phyloP scores from a whole-genome alignment of 2,797 vertebrate genomes.

The Premnoplex brunnescens region DNA sequence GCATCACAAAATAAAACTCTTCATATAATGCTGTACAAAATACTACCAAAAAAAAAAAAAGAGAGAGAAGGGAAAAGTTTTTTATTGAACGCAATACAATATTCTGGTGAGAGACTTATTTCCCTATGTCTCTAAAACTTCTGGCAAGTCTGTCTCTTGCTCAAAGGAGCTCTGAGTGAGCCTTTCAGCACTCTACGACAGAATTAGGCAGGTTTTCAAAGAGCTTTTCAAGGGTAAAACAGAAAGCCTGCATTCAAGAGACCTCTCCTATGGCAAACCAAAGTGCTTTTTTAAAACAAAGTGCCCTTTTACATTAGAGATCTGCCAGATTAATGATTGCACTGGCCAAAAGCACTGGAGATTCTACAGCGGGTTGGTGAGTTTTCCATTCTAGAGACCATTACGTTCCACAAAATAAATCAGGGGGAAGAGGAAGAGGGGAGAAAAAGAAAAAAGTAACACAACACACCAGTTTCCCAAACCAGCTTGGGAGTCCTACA shows the following conservation, averaged over 20 bases:
- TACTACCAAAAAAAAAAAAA: not conserved
- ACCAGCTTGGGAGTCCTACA: not conserved
- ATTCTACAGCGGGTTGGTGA: not conserved
- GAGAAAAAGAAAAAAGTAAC: not conserved
- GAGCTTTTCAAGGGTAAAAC: constrained; percentile 42
- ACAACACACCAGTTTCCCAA: not conserved
- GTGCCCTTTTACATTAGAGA: not conserved
- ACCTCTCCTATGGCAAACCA: not conserved
- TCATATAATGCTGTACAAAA: not conserved
- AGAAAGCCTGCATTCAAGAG: constrained; percentile 48
- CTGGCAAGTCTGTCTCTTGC: not conserved
- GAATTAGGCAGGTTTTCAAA: constrained; percentile 32
- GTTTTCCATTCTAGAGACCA: not conserved
- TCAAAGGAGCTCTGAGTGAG: not conserved
- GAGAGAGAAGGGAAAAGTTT: not conserved
- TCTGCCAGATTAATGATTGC: not conserved
- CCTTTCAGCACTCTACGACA: not conserved
- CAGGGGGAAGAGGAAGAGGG: not conserved
- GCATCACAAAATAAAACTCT: not conserved
- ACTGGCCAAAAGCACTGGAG: not conserved
- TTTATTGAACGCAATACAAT: not conserved
- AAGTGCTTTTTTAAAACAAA: constrained; percentile 49
- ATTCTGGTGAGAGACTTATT: not conserved
- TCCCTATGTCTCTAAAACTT: not conserved
- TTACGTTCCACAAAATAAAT: not conserved